Conservation (phyloP, 2,797 vertebrate species). For the Falco peregrinus region DNA sequence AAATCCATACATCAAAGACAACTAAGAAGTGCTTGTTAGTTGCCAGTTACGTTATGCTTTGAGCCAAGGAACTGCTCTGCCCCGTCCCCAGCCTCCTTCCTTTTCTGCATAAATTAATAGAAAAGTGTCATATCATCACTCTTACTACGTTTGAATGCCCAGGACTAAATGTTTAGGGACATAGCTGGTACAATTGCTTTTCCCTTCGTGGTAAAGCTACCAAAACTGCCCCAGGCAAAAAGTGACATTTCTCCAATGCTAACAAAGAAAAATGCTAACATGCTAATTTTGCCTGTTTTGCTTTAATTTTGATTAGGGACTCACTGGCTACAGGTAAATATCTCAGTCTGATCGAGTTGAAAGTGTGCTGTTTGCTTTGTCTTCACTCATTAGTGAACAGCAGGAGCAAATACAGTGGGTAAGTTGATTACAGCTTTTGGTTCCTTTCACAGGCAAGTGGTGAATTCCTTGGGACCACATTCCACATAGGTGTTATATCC, state of each 20-base stretch:
- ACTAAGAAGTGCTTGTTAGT: not conserved
- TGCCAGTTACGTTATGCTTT: not conserved
- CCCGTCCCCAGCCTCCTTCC: not conserved
- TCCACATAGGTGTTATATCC: not conserved
- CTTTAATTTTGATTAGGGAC: slow-evolving; percentile 59
- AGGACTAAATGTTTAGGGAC: slow-evolving; percentile 14
- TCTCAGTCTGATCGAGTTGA: slow-evolving; percentile 21
- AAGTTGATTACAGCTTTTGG: slow-evolving; percentile 50
- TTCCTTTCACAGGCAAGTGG: slow-evolving; percentile 6
- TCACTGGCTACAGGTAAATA: slow-evolving; percentile 55
- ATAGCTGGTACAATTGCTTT: not conserved
- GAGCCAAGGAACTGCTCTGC: not conserved
- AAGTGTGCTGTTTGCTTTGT: slow-evolving; percentile 54
- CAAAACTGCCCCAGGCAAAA: slow-evolving; percentile 54
- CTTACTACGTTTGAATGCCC: slow-evolving; percentile 22
- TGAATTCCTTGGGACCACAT: slow-evolving; percentile 34
- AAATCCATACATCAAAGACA: not conserved
- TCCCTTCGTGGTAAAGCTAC: slow-evolving; percentile 23
- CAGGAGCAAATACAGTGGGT: slow-evolving; percentile 27
- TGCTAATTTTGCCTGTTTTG: slow-evolving; percentile 54
- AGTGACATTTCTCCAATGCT: slow-evolving; percentile 54
- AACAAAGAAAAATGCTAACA: slow-evolving; percentile 61
- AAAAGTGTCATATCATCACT: slow-evolving; percentile 36
- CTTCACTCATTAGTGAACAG: slow-evolving; percentile 64
- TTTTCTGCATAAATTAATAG: slow-evolving; percentile 48